Base-by-base conservation (phyloP, 2,888 invertebrate genomes). In the Drosophila robusta region DNA sequence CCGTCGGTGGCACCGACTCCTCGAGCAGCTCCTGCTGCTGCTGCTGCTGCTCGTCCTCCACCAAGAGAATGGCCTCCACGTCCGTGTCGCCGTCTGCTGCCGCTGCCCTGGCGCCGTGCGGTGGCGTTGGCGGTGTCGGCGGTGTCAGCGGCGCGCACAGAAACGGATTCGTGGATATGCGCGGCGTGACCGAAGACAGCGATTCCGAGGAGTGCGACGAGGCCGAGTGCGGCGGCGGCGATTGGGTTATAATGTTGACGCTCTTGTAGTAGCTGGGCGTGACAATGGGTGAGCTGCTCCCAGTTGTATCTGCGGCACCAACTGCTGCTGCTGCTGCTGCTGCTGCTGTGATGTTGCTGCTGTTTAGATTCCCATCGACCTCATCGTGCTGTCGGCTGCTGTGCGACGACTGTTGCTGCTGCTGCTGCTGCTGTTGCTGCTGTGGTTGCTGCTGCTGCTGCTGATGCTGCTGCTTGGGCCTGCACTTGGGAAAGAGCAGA, bases 401-500 rank as follows among this genome's bases (percentile, higher is more conserved):
- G 39, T 44, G 47, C 12, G 29, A 22, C 11, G 26, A 24, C 54
- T 77, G 68, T 22, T 50, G 72, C 58, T 63, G 80, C 57, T 73
- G 80, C 46, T 60, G 65, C 34, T 61, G 70, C 34, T 61, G 70
- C 12, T 71, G 71, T n/a, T 47, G 58, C 8, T 71, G 73, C 7
- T 65, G 68, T 18, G 65, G 55, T 1, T 66, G 78, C 32, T 51
- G 66, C 24, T 54, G 61, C 5, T 64, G 80, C 6, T 69, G 74
- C 16, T 60, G 68, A 11, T 74, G 64, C 16, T 67, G 74, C 39
- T 93, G 93, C 90, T 95, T 94, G 82, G 96, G 96, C 89, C 96
- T 95, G 93, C 97, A 97, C 95, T 97, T 97, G 90, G 96, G 96
- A 93, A 97, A 97, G 90, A 97, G 94, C 92, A 95, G 94, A 91